These are phyloP conservation scores for Montipora capricornis DNA, from an alignment of 64 coral and sea anemone genomes.

Conservation along the genomic window DNA sequence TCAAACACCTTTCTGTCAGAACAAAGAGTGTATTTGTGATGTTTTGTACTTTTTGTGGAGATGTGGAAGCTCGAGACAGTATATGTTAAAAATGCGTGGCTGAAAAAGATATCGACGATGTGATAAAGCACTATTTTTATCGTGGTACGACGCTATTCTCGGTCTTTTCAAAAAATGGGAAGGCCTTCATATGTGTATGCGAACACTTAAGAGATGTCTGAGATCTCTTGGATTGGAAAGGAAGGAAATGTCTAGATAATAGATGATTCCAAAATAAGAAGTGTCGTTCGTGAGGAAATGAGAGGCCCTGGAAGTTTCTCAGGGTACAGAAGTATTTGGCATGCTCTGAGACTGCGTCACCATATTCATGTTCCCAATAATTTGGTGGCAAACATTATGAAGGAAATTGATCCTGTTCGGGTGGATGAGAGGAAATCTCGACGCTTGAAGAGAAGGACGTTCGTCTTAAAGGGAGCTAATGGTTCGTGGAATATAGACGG, in stretches of 20 bases:
- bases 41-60: slow-evolving; percentile 15
- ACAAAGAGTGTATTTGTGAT: background rate
- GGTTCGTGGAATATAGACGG: background rate
- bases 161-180: slow-evolving; percentile 2
- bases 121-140: slow-evolving; percentile 22
- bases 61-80: background rate
- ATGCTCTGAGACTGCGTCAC: slow-evolving; percentile 43
- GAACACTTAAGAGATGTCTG: slow-evolving; percentile 2
- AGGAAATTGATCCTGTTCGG: too few species aligned
- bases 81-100: background rate
- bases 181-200: slow-evolving; percentile 7
- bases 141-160: slow-evolving; percentile 11
- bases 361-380: slow-evolving; percentile 31
- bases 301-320: slow-evolving; percentile 28
- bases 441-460: background rate
- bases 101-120: background rate
- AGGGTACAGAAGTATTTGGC: slow-evolving; percentile 60
- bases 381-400: background rate
- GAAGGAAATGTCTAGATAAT: background rate
- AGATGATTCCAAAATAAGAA: slow-evolving; percentile 2
- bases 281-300: slow-evolving; percentile 38
- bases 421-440: background rate
- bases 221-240: slow-evolving; percentile 5
- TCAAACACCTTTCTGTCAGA: background rate
- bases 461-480: background rate